These are phyloP conservation scores for Cyclopterus lumpus DNA, from an alignment of 2,797 vertebrate species.

Conservation along the genomic window DNA sequence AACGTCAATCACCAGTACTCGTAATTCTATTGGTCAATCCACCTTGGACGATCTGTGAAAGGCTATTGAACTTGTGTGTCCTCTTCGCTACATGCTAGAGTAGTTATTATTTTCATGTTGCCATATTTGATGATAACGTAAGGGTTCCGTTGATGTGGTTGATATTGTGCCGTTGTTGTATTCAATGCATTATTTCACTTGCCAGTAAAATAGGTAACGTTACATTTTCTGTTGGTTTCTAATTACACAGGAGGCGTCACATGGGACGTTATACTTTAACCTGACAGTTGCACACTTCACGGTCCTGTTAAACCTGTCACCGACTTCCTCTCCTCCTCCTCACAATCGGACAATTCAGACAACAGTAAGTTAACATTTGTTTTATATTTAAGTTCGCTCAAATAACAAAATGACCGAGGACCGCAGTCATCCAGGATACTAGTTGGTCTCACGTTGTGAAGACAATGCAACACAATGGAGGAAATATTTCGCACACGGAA, in stretches of 20 bases:
- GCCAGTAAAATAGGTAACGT: background rate
- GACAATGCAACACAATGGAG: conserved; percentile 1
- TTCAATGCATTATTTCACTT: background rate
- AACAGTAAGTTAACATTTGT: conserved; percentile 69
- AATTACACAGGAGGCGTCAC: conserved; percentile 43
- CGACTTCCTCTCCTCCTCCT: background rate
- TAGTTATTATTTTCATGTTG: conserved; percentile 32
- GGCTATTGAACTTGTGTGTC: conserved; percentile 6
- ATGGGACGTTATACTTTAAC: conserved; percentile 38
- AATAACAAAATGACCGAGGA: background rate
- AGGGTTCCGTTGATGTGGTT: background rate
- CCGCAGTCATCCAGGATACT: background rate
- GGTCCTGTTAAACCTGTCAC: conserved; percentile 25
- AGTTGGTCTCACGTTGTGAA: background rate
- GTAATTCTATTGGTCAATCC: conserved; percentile 56
- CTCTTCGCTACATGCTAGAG: conserved; percentile 31
- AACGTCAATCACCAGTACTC: conserved; percentile 19
- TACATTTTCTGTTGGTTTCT: conserved; percentile 21
- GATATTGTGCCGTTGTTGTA: background rate
- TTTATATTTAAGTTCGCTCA: background rate
- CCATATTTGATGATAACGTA: background rate
- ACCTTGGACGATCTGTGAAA: background rate
- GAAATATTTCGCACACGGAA: conserved; percentile 21
- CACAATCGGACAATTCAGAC: conserved; percentile 6
- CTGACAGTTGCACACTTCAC: conserved; percentile 28